phyloP scores from a whole-genome alignment of 2,113 vertebrate species.

The Ursus arctos region DNA sequence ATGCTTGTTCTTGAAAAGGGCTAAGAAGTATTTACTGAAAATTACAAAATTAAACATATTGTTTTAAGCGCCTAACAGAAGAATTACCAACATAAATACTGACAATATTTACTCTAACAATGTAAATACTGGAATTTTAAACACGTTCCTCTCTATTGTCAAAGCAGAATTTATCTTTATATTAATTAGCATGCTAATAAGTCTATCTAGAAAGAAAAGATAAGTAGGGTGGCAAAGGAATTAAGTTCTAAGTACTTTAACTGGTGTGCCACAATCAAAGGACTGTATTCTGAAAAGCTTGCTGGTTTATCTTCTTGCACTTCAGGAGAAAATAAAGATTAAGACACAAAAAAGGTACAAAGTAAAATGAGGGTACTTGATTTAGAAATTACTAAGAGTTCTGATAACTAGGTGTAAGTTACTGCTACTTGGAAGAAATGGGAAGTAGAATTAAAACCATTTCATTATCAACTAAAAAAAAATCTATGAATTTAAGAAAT shows the following conservation, averaged over 20 bases:
- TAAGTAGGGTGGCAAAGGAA: neutral
- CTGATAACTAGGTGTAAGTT: neutral
- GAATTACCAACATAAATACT: neutral
- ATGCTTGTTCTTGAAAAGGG: neutral
- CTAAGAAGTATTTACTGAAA: neutral
- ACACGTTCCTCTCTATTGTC: neutral
- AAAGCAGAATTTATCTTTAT: neutral
- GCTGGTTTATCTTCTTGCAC: neutral
- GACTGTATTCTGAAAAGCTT: neutral
- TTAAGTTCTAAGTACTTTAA: neutral
- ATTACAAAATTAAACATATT: neutral
- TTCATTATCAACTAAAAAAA: neutral
- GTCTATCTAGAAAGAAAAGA: neutral
- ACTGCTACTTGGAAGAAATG: neutral
- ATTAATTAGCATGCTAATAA: neutral
- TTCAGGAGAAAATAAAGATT: neutral
- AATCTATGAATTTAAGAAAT: neutral
- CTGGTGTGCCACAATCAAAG: neutral
- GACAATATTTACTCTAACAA: neutral
- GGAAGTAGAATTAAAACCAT: neutral
- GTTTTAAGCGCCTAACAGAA: neutral
- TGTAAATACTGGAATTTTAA: neutral
- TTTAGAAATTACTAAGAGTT: conserved; percentile 4
- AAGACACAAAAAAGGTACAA: neutral
- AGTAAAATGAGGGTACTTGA: neutral